Evolutionary conservation across 2,797 vertebrate genomes (phyloP).

Genomic region (Dromococcyx pavoninus): DNA sequence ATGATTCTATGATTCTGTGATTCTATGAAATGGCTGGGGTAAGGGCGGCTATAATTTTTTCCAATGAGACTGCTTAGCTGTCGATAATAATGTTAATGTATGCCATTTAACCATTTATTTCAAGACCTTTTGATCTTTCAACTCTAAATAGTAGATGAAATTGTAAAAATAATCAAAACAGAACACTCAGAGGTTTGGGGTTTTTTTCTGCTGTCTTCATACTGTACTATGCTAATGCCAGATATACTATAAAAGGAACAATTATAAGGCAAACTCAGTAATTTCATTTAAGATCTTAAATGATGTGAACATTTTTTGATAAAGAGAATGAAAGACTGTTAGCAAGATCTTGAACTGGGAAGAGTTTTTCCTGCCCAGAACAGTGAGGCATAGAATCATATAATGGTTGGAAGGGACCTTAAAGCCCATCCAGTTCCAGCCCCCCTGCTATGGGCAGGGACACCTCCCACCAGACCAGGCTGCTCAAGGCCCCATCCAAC

Average conservation of each 20-base stretch:
- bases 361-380: neutral
- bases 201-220: neutral
- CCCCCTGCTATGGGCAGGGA: too few species aligned
- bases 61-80: neutral
- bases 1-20: too few species aligned
- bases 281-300: neutral
- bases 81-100: neutral
- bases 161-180: neutral
- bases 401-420: too few species aligned
- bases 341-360: neutral
- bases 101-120: neutral
- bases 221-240: neutral
- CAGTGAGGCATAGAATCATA: too few species aligned
- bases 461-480: too few species aligned
- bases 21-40: neutral
- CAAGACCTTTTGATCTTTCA: neutral
- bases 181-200: accelerated
- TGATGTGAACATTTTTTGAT: neutral
- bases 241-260: neutral
- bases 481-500: too few species aligned
- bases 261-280: neutral
- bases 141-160: neutral
- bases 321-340: neutral
- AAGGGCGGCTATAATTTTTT: neutral
- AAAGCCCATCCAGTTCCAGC: too few species aligned